Evolutionary conservation across 2,113 vertebrate species (phyloP).

Genomic region (Pycnonotus jocosus): DNA sequence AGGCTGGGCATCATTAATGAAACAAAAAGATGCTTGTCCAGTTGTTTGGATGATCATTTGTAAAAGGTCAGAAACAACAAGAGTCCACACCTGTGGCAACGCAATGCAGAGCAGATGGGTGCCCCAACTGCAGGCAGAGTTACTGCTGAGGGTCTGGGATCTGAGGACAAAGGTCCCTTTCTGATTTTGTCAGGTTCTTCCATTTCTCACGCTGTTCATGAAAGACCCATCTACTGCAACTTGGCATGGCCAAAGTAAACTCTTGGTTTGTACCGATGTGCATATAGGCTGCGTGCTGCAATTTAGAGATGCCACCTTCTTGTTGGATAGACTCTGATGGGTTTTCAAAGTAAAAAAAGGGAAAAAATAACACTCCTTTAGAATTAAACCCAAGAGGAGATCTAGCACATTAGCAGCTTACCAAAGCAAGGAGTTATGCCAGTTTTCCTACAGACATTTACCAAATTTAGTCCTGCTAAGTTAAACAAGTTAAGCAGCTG

Average conservation of each 20-base stretch:
- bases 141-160: not conserved
- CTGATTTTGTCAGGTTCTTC: not conserved
- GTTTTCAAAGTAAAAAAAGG: conserved; percentile 26
- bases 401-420: not conserved
- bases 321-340: not conserved
- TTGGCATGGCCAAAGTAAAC: not conserved
- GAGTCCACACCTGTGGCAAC: conserved; percentile 67
- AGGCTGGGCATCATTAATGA: conserved; percentile 6
- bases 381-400: not conserved
- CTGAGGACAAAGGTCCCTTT: not conserved
- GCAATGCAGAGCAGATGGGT: conserved; percentile 26
- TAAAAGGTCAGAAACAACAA: conserved; percentile 61
- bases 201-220: not conserved
- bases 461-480: not conserved
- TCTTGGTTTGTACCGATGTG: not conserved
- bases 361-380: not conserved
- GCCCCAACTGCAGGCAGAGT: not conserved
- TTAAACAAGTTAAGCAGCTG: not conserved
- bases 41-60: conserved; percentile 57
- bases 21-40: conserved; percentile 54
- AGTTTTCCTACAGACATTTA: not conserved
- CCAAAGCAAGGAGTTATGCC: not conserved
- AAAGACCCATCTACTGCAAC: not conserved
- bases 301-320: not conserved
- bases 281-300: not conserved